These are phyloP conservation scores for Cyclura pinguis DNA, from an alignment of 2,797 vertebrate species.

Conservation along the genomic window DNA sequence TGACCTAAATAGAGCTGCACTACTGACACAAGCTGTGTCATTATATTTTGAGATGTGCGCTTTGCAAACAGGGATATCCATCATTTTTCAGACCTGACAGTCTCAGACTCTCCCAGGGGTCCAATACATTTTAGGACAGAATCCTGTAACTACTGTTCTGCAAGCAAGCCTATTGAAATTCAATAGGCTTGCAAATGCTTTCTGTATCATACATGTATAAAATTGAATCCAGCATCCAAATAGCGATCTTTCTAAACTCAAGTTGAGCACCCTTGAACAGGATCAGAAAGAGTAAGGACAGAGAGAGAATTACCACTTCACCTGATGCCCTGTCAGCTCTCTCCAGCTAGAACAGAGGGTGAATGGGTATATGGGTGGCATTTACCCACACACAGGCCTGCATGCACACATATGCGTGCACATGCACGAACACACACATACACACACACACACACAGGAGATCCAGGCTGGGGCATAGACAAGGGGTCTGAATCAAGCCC, in stretches of 20 bases:
- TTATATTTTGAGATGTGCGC: not conserved
- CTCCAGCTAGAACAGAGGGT: too few species aligned
- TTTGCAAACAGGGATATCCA: not conserved
- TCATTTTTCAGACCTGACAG: not conserved
- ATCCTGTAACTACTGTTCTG: not conserved
- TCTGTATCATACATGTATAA: not conserved
- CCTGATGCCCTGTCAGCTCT: not conserved
- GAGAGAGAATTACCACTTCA: not conserved
- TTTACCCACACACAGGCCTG: not conserved
- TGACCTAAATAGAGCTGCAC: not conserved
- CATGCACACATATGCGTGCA: too few species aligned
- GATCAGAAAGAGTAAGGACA: not conserved
- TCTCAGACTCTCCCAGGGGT: not conserved
- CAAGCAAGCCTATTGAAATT: not conserved
- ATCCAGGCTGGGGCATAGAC: not conserved
- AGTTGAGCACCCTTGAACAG: not conserved
- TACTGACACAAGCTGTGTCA: too few species aligned
- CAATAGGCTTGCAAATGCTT: not conserved
- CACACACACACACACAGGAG: not conserved
- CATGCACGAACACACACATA: too few species aligned
- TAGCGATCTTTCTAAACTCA: not conserved
- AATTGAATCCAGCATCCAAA: not conserved
- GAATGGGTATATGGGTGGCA: not conserved
- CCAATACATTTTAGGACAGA: not conserved
- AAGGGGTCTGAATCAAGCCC: not conserved